Percentiles rank a stretch among this genome's conserved stretches.
Conservation (phyloP, 2,888 invertebrate genomes). For the Thymelicus lineola region DNA sequence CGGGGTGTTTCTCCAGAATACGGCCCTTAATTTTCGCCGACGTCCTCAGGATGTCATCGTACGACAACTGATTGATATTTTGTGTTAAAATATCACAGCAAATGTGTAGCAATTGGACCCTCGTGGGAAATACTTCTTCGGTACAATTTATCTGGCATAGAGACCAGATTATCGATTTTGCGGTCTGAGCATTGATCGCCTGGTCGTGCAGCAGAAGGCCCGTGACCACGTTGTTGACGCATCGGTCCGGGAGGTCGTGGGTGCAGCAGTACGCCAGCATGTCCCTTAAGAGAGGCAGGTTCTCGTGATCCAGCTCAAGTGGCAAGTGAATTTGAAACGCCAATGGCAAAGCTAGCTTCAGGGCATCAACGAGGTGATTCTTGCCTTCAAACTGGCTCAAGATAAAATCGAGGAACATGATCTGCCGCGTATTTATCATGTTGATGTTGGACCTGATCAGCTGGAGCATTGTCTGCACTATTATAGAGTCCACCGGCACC, state of each 20-base stretch:
- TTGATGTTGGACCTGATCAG: conserved; percentile 86
- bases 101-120: conserved; percentile 80
- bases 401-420: conserved; percentile 87
- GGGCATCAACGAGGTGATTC: conserved; percentile 86
- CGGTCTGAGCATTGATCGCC: conserved; percentile 68
- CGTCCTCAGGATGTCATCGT: conserved; percentile 79
- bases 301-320: conserved; percentile 83
- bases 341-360: conserved; percentile 87
- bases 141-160: conserved; percentile 79
- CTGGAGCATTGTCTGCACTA: conserved; percentile 87
- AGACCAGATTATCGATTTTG: conserved; percentile 84
- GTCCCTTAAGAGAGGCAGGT: conserved; percentile 78
- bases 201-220: conserved; percentile 76
- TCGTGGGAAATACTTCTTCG: conserved; percentile 64
- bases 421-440: conserved; percentile 84
- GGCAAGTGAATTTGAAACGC: conserved; percentile 87
- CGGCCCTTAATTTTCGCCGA: conserved; percentile 77
- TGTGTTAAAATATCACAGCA: conserved; percentile 78
- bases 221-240: conserved; percentile 81
- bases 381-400: conserved; percentile 77
- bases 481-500: conserved; percentile 83
- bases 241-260: conserved; percentile 77
- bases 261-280: conserved; percentile 82
- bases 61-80: conserved; percentile 69
- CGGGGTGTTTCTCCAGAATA: conserved; percentile 71